Evolutionary conservation across 2,113 vertebrate species (phyloP), one percentile per base, ranked within the genome.

Genomic region (Megatriorchis doriae): DNA sequence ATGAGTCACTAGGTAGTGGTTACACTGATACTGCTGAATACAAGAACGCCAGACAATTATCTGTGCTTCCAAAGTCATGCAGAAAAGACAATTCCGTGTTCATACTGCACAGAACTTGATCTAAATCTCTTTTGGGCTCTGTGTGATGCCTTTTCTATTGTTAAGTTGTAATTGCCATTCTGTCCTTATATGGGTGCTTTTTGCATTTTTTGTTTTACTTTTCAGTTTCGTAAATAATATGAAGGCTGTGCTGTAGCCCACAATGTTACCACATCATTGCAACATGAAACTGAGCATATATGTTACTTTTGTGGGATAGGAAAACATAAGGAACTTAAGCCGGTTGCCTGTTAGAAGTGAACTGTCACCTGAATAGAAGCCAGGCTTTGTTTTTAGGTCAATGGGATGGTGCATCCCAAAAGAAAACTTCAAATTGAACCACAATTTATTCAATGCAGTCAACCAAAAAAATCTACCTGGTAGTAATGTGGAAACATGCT

Each of bases 181-280:
- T 61, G n/a, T 34, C 22, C 2, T 80, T 63, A 58, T 16, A 14
- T 0, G 0, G 2, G 6, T n/a, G 29, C 6, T 61, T 80, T 78
- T 55, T 67, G 7, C 6, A 20, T 31, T 21, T 82, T 61, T 72
- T 48, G 3, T 21, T 88, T 88, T 79, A 58, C 10, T 68, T 68
- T 72, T 72, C 4, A 5, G 8, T 19, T 86, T 86, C 3, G 3
- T 55, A 42, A 61, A 52, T n/a, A 55, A n/a, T 13, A 58, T 4
- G 4, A 84, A 81, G 15, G 1, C 13, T 84, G 7, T 81, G 9
- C 21, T 78, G 16, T 20, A 77, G 22, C 20, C 20, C 16, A 9
- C 26, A 43, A 14, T 38, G 68, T 50, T 63, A 12, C 4, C 45
- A 18, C 6, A 45, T 19, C 11, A 21, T 38, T 16, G 9, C 4